Evolutionary conservation across 2,797 vertebrate species (phyloP), one percentile per base, ranked within the genome.

Genomic region (Cyclopterus lumpus): DNA sequence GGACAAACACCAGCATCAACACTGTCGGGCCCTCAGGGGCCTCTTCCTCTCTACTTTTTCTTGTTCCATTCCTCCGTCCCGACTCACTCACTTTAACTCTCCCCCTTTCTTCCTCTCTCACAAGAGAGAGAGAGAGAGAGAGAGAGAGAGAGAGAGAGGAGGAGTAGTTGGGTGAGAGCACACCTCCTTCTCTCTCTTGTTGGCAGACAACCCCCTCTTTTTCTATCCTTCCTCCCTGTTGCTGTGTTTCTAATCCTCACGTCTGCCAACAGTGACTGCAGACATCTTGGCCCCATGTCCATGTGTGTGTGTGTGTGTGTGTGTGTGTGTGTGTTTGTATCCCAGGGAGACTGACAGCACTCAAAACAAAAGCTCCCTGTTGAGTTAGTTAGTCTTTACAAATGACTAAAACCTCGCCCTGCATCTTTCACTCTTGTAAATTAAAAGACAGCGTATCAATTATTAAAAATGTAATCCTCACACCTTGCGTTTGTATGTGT

Each of bases 341-440:
- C 68, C 80, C 73, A 59, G 59, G 42, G 73, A 79, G 81, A 73
- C 77, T 75, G 80, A 82, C 87, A 86, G 74, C 75, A 51, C 71
- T 75, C 54, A 79, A 58, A 58, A 90, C 84, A 89, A 91, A 89
- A 75, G 79, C 85, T 68, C 80, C 80, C 73, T 79, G 83, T 84
- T 81, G 18, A 81, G 75, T 84, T 79, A 84, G 73, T 89, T 83
- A 77, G 77, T 83, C 78, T 85, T 83, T 51, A 82, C 83, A 86
- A 90, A 85, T 8, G 22, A 77, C 48, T 75, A 28, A 83, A 84
- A 79, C 71, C 6, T 8, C 6, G 65, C 28, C 69, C 80, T 62
- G 67, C 55, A 16, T 71, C 34, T 59, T 12, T 38, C 16, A n/a
- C 32, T 71, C 62, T 15, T 20, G 36, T 67, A 44, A 59, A 81